Percentiles rank a stretch among this genome's conserved stretches.
These are phyloP conservation scores for Globodera ellingtonae DNA, from an alignment of 1,140 invertebrate species.

Conservation along the genomic window DNA sequence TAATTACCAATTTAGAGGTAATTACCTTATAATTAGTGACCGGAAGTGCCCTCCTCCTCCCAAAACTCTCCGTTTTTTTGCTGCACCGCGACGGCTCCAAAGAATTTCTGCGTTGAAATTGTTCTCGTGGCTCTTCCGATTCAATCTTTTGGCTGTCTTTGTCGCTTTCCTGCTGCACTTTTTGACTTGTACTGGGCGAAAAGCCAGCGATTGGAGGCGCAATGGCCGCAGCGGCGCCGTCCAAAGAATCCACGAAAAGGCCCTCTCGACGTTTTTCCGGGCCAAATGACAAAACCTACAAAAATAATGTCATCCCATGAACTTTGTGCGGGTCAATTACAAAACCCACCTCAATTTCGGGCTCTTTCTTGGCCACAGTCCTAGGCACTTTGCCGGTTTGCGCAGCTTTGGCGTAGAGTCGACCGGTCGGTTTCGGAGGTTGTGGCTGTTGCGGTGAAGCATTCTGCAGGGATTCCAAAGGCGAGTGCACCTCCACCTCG, in stretches of 20 bases:
- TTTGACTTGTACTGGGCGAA: constrained; percentile 1
- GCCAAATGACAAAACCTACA: not conserved
- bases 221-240: not conserved
- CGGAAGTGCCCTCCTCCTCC: not conserved
- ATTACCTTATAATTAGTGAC: not conserved
- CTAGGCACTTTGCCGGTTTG: constrained; percentile 3
- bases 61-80: not conserved
- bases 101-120: constrained; percentile 42
- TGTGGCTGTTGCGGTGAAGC: not conserved
- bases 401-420: constrained; percentile 2
- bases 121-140: not conserved
- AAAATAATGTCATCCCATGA: too few relatives aligned
- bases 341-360: not conserved
- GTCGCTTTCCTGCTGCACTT: not conserved
- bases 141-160: not conserved
- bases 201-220: not conserved
- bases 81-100: constrained; percentile 32
- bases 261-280: not conserved
- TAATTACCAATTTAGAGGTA: not conserved
- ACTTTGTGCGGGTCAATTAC: too few relatives aligned
- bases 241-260: not conserved
- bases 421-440: not conserved
- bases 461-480: not conserved
- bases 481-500: constrained; percentile 6
- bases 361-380: not conserved